Base-by-base conservation (phyloP, 2,888 invertebrate species). In the Panopea generosa region DNA sequence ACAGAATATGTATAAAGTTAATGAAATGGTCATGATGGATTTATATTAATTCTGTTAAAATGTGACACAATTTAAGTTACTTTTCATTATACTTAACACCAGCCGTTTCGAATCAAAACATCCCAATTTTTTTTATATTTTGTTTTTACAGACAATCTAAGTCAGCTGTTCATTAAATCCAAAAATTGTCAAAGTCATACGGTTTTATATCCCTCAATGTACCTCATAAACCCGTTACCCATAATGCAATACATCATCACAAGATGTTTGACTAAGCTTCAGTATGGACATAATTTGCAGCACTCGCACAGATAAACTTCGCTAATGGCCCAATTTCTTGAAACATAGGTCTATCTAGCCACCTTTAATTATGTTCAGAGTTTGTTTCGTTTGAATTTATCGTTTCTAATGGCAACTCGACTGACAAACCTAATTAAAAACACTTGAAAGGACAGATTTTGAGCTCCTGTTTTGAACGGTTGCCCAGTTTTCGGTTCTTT, bases 391-490 rank as follows among this genome's bases (percentile, higher is more conserved):
- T 77, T 70, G 76, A 80, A 80, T 76, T 80, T 76, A 80, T 80
- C 73, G 77, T 77, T 71, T 65, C 73, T 80, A 80, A 80, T 80
- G 76, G 63, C 65, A 56, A 47, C 45, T 33, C 38, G 16, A 66
- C 80, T 80, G 80, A 77, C 80, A 77, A 40, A 50, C 67, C 71
- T 78, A 74, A 78, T 80, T 80, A 80, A 76, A 80, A 70, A 33
- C 80, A 77, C 76, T 73, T 66, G 73, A 57, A 47, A 77, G 70
- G 80, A 73, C 80, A 75, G 53, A 63, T 27, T 57, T 67, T 59
- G 56, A 47, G 69, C 69, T 73, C 45, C 43, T 47, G 55, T 57
- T 66, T 80, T 80, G 76, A 76, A 69, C 49, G 33, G 26, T 65
- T 80, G 80, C 80, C 80, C 80, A 76, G 49, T 27, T 61, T 68